phyloP scores from a whole-genome alignment of 2,797 vertebrate genomes.

The Gadopsis marmoratus region DNA sequence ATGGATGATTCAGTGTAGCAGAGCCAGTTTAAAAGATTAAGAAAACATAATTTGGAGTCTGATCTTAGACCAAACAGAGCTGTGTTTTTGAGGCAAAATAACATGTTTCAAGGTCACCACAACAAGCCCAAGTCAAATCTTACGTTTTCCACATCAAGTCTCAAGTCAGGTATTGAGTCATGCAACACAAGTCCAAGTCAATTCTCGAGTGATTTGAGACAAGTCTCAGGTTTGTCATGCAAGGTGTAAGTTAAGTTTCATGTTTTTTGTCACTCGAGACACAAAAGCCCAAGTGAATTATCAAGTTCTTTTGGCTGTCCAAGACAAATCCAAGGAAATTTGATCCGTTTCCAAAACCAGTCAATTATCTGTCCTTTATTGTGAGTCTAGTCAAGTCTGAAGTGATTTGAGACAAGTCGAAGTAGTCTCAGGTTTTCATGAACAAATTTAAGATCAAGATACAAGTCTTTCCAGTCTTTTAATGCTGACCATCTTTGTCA shows the following conservation, averaged over 20 bases:
- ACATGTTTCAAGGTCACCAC: no score
- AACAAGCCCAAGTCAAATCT: neutral
- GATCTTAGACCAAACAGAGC: slow-evolving; percentile 7
- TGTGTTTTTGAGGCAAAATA: neutral
- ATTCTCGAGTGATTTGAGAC: neutral
- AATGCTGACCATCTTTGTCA: neutral
- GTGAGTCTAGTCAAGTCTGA: neutral
- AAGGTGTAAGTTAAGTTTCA: neutral
- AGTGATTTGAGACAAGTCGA: neutral
- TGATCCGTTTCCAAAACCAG: neutral
- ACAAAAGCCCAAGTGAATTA: neutral
- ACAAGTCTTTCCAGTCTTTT: neutral
- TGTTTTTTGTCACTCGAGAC: no score
- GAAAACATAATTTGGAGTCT: neutral
- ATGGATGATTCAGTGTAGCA: slow-evolving; percentile 1
- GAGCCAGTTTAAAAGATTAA: slow-evolving; percentile 24
- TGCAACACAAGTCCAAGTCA: neutral
- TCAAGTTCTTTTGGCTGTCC: neutral
- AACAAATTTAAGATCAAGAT: neutral
- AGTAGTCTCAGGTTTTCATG: neutral
- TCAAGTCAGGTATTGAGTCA: neutral
- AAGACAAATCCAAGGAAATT: neutral
- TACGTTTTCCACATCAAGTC: neutral
- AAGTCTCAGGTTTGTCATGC: neutral
- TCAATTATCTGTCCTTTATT: neutral